These are phyloP conservation scores for Gorsachius magnificus DNA, from an alignment of 2,797 vertebrate species.

Conservation along the genomic window DNA sequence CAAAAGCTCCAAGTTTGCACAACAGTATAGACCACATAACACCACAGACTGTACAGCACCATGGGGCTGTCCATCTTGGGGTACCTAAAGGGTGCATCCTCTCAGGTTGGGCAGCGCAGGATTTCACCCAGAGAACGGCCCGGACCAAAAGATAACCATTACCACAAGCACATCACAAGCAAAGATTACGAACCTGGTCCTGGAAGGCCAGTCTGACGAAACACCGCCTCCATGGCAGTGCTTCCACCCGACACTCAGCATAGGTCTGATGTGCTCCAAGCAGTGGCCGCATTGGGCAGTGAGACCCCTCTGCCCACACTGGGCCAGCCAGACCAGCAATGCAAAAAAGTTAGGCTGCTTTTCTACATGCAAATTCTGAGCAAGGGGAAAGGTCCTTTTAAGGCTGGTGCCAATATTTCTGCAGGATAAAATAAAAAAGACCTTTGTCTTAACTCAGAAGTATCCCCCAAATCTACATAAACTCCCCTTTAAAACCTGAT, in stretches of 20 bases:
- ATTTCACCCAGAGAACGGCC: not conserved
- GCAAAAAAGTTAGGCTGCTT: not conserved
- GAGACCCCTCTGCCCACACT: accelerated
- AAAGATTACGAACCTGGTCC: not conserved
- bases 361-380: not conserved
- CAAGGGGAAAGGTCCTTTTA: not conserved
- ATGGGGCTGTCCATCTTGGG: not conserved
- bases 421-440: not conserved
- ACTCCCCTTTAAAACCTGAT: not conserved
- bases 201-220: not conserved
- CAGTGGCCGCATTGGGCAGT: not conserved
- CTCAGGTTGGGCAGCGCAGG: accelerated
- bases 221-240: accelerated
- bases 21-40: not conserved
- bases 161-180: not conserved
- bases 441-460: not conserved
- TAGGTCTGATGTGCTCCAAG: not conserved
- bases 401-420: not conserved
- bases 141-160: not conserved
- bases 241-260: not conserved
- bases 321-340: accelerated
- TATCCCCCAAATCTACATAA: not conserved
- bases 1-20: not conserved
- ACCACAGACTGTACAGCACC: not conserved
- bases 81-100: not conserved